phyloP scores from a whole-genome alignment of 2,888 invertebrate genomes.

The Agonum fuliginosum region DNA sequence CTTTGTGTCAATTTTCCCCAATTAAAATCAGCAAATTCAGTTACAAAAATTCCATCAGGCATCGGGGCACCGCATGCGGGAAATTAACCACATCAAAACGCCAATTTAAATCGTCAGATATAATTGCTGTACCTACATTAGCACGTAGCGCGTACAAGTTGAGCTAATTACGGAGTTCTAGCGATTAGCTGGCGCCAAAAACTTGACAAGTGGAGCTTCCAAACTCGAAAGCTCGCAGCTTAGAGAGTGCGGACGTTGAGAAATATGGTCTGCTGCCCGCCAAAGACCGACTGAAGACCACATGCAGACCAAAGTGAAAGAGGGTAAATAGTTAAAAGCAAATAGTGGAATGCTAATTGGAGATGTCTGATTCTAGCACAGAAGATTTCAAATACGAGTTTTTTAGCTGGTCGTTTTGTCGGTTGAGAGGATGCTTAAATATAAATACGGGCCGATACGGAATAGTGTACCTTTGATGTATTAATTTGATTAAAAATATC shows the following conservation, averaged over 20 bases:
- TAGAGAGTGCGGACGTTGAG: not conserved
- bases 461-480: too few species aligned
- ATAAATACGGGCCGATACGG: too few species aligned
- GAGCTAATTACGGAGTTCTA: constrained; percentile 34
- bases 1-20: constrained; percentile 40
- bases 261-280: not conserved
- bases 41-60: constrained; percentile 47
- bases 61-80: constrained; percentile 29
- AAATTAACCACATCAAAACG: constrained; percentile 48
- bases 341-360: not conserved
- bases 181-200: constrained; percentile 40
- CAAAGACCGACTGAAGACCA: not conserved
- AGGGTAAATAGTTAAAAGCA: not conserved
- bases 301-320: too few species aligned
- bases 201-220: constrained; percentile 33
- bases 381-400: not conserved
- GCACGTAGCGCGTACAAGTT: constrained; percentile 30
- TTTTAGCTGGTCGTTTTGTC: too few species aligned
- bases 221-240: too few species aligned
- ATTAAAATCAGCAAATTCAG: constrained; percentile 41
- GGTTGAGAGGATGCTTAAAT: too few species aligned
- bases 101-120: constrained; percentile 37
- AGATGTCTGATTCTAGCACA: too few species aligned
- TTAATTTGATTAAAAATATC: too few species aligned
- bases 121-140: constrained; percentile 39